Evolutionary conservation across 2,797 vertebrate genomes (phyloP), one percentile per base, ranked within the genome.

Genomic region (Cynodonichthys magdalenae): DNA sequence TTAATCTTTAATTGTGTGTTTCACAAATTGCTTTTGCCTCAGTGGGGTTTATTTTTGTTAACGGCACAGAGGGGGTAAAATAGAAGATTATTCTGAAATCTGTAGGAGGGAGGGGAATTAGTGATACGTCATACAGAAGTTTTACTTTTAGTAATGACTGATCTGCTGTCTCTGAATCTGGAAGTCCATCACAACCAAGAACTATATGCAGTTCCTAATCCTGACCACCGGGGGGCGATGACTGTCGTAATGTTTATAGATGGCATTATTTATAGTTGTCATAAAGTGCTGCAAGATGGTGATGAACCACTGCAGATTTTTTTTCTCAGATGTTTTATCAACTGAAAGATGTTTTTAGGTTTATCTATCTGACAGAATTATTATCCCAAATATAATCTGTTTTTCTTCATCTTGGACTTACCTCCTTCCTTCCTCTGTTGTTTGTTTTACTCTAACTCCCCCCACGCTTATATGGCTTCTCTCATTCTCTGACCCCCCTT

Each of bases 221-320:
- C 29, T 59, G 39, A 18, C 85, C 91, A 87, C 88, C 18, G 87
- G 88, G 82, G 79, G 88, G 90, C 42, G 81, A 82, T 86, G 75
- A 77, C 56, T 69, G 58, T 52, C 54, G 59, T 19, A 31, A 14
- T 63, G 52, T 75, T 75, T 59, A 66, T 46, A 58, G 20, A 63
- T 64, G 28, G 8, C 41, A 14, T 11, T 11, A 36, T 87, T 83
- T 74, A 63, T 66, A 53, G 71, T 45, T 42, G 68, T 50, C 29
- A 45, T 77, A 75, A 80, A 75, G 28, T 42, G 29, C 57, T 28
- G 2, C 41, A 74, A 15, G 44, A 49, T 67, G 36, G 57, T 69
- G 72, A 72, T 49, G 34, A 62, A 9, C 57, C 34, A 18, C 57
- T 52, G 59, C 51, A 81, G 73, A 68, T 59, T 39, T 59, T 36